A percentile compares a stretch with the other conserved stretches of the same genome.
These are phyloP conservation scores for Bursaphelenchus okinawaensis DNA, from an alignment of 2,888 invertebrate genomes.

Conservation along the genomic window DNA sequence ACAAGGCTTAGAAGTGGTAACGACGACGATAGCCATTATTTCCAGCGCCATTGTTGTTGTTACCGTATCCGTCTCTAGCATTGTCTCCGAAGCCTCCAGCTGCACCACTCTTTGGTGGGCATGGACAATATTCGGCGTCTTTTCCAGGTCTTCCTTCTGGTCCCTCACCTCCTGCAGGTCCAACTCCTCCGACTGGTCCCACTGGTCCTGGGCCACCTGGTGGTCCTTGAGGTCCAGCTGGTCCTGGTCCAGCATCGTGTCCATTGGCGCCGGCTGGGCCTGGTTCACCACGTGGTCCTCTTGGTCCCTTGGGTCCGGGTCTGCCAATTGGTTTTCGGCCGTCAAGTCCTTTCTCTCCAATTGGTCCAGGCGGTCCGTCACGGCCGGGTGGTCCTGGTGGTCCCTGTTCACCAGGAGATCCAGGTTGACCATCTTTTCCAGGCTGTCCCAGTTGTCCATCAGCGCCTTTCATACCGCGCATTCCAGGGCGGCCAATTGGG, in stretches of 20 bases:
- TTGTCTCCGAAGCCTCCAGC: not conserved
- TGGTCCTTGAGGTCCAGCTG: constrained; percentile 7
- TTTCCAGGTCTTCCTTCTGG: constrained; percentile 7
- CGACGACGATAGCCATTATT: constrained; percentile 3
- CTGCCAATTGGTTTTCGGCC: constrained; percentile 21
- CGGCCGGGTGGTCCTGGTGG: constrained; percentile 16
- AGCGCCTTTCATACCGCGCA: constrained; percentile 10
- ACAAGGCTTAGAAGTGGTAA: no score
- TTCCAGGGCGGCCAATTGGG: constrained; percentile 15
- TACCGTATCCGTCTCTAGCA: not conserved
- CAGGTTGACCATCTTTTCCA: constrained; percentile 20
- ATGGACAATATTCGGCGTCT: constrained; percentile 16
- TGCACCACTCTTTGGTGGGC: constrained; percentile 1
- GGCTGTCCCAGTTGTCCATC: constrained; percentile 18
- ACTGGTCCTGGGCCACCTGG: constrained; percentile 1
- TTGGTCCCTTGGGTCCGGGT: constrained; percentile 18
- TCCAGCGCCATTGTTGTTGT: not conserved
- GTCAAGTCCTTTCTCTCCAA: constrained; percentile 22
- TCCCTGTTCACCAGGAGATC: constrained; percentile 15
- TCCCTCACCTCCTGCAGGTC: constrained; percentile 8
- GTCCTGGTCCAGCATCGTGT: constrained; percentile 12
- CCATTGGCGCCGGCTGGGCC: constrained; percentile 1
- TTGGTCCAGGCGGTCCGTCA: constrained; percentile 17
- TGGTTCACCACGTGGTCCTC: constrained; percentile 4
- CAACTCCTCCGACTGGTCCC: not conserved